Evolutionary conservation across 2,113 vertebrate genomes (phyloP).

Genomic region (Stegostoma tigrinum): DNA sequence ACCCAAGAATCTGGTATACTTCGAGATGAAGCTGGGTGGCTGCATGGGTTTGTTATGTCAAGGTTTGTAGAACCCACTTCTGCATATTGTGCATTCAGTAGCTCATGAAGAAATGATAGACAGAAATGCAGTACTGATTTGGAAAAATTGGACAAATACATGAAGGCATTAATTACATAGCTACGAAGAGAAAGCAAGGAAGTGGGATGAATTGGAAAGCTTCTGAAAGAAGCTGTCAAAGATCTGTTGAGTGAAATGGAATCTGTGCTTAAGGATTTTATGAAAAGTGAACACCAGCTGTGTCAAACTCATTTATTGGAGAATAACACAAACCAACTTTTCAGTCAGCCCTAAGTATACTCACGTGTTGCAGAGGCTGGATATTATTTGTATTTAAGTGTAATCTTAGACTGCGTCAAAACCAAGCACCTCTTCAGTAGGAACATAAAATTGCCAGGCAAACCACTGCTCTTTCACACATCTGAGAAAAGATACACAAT

Average conservation of each 20-base stretch:
- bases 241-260: no score
- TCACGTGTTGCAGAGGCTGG: neutral
- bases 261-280: neutral
- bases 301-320: neutral
- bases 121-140: no score
- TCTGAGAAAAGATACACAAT: no score
- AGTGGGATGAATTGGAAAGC: no score
- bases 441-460: neutral
- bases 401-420: neutral
- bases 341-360: neutral
- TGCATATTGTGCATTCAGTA: neutral
- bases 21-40: neutral
- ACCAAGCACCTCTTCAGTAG: no score
- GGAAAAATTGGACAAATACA: neutral
- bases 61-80: neutral
- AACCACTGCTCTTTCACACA: neutral
- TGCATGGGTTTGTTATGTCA: neutral
- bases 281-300: neutral
- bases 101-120: no score
- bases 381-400: neutral
- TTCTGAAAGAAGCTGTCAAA: no score
- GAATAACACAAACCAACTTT: neutral
- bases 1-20: neutral
- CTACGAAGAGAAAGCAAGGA: no score
- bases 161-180: neutral